Evolutionary conservation across 2,113 vertebrate genomes (phyloP).

Genomic region (Melospiza melodia): DNA sequence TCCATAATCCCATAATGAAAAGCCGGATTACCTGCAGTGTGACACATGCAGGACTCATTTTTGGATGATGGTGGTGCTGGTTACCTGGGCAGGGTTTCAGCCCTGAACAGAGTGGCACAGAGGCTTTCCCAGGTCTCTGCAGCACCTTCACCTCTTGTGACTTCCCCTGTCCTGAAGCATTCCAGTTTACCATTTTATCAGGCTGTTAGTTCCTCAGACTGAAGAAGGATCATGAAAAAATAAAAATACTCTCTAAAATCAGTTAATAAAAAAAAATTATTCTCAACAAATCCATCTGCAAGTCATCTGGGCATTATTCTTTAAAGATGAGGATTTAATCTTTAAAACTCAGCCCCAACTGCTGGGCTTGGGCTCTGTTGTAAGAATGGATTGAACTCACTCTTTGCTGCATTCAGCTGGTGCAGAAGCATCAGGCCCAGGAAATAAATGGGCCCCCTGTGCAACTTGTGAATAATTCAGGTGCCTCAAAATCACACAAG

Average conservation of each 20-base stretch:
- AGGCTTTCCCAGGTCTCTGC: background rate
- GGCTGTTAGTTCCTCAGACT: background rate
- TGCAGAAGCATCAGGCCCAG: background rate
- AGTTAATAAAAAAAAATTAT: background rate
- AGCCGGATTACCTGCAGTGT: background rate
- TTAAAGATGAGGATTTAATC: background rate
- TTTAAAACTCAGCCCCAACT: background rate
- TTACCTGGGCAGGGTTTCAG: background rate
- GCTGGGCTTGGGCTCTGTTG: background rate
- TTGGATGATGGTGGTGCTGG: fast-evolving
- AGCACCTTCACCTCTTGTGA: background rate
- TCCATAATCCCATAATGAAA: constrained; percentile 23
- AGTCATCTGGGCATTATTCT: background rate
- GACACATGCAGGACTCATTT: background rate
- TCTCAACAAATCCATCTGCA: background rate
- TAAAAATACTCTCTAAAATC: background rate
- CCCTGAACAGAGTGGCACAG: background rate
- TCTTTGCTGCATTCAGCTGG: background rate
- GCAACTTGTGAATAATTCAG: constrained; percentile 38
- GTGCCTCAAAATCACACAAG: constrained; percentile 2
- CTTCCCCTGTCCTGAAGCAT: background rate
- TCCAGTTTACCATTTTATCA: background rate
- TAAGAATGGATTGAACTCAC: background rate
- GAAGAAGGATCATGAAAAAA: background rate
- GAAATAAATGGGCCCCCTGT: background rate